These are phyloP conservation scores for Lophotriccus pileatus DNA, from an alignment of 2,797 vertebrate species.

Conservation along the genomic window DNA sequence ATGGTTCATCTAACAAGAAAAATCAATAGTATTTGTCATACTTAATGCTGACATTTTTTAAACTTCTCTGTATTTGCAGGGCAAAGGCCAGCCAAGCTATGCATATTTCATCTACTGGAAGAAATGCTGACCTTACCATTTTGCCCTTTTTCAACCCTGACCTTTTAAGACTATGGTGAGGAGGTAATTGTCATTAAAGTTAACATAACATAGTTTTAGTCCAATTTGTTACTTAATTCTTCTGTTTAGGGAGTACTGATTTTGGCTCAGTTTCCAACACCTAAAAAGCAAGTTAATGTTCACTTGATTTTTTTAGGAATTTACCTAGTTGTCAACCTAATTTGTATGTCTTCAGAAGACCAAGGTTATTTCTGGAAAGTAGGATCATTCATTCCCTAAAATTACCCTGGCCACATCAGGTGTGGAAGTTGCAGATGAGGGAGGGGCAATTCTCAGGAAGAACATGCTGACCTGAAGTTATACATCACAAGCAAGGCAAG, in stretches of 20 bases:
- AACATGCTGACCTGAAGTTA: neutral
- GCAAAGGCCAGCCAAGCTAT: slow-evolving; percentile 38
- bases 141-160: slow-evolving; percentile 36
- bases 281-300: neutral
- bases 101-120: slow-evolving; percentile 55
- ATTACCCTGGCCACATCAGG: neutral
- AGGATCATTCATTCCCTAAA: neutral
- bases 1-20: slow-evolving; percentile 33
- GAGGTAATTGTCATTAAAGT: neutral
- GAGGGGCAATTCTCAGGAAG: neutral
- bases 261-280: neutral
- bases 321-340: neutral
- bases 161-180: slow-evolving; percentile 38
- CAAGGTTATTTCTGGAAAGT: neutral
- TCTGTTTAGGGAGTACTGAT: neutral
- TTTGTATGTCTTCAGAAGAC: neutral
- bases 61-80: slow-evolving; percentile 49
- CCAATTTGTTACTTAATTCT: neutral
- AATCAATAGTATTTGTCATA: slow-evolving; percentile 58
- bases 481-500: neutral
- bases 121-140: slow-evolving; percentile 12
- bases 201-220: neutral
- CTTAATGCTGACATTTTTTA: slow-evolving; percentile 54
- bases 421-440: neutral
- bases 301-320: neutral